phyloP scores from a whole-genome alignment of 1,140 invertebrate genomes.

The Popillia japonica region DNA sequence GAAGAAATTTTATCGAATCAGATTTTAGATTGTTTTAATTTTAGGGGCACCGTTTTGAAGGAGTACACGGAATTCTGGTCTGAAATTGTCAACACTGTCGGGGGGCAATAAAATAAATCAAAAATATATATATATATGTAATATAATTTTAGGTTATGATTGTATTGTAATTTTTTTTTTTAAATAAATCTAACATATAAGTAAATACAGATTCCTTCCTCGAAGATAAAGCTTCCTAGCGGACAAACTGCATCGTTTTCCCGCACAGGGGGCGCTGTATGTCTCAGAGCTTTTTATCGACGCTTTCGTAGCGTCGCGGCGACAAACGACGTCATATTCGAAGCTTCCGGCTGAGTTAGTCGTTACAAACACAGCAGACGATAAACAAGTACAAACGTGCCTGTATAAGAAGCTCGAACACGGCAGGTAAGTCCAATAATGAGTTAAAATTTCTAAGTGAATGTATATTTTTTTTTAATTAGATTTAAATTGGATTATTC shows the following conservation, averaged over 20 bases:
- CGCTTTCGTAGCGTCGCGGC: background rate
- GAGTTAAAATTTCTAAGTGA: background rate
- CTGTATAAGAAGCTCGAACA: background rate
- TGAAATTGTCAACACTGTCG: conserved; percentile 66
- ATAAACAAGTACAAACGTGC: background rate
- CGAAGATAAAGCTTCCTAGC: background rate
- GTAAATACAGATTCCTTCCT: background rate
- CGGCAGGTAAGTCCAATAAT: background rate
- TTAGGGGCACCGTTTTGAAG: conserved; percentile 75
- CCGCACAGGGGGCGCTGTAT: background rate
- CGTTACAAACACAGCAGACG: background rate
- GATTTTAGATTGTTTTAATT: conserved; percentile 60
- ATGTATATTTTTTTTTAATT: background rate
- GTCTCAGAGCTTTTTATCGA: background rate
- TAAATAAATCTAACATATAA: background rate
- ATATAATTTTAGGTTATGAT: too few relatives aligned
- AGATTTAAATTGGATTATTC: too few relatives aligned
- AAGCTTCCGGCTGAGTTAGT: background rate
- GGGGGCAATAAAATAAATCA: conserved; percentile 55
- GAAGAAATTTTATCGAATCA: background rate
- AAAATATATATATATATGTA: too few relatives aligned
- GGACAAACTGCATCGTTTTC: background rate
- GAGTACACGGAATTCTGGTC: conserved; percentile 78
- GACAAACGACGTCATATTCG: background rate
- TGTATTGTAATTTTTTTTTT: background rate